Evolutionary conservation across 2,113 vertebrate genomes (phyloP).

Genomic region (Salvelinus alpinus): DNA sequence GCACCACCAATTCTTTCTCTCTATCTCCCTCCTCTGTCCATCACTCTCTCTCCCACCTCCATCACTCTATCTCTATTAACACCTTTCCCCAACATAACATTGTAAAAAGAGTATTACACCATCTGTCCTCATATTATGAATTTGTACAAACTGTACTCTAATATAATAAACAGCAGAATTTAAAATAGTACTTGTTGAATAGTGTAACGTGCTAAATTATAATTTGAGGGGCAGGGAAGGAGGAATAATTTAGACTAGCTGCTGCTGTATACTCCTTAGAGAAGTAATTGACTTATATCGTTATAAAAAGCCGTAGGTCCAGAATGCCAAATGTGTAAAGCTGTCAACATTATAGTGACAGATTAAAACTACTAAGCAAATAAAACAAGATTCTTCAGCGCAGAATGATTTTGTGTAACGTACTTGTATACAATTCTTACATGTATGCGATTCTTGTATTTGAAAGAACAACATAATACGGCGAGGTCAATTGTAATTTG

Average conservation of each 20-base stretch:
- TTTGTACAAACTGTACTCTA: neutral
- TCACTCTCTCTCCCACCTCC: neutral
- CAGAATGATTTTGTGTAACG: neutral
- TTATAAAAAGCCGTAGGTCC: slow-evolving; percentile 22
- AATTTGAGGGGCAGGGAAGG: slow-evolving; percentile 48
- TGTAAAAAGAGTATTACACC: neutral
- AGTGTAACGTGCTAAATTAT: slow-evolving; percentile 1
- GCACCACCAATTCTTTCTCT: slow-evolving; percentile 27
- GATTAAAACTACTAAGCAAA: slow-evolving; percentile 39
- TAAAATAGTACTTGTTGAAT: neutral
- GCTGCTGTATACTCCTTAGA: slow-evolving; percentile 11
- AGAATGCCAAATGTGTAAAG: slow-evolving; percentile 40
- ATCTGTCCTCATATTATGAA: neutral
- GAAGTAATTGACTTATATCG: slow-evolving; percentile 44
- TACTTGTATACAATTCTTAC: too few species aligned
- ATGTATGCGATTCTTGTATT: too few species aligned
- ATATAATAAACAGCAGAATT: neutral
- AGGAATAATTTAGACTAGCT: slow-evolving; percentile 7
- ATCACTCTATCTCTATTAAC: neutral
- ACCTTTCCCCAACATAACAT: neutral
- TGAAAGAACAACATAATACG: too few species aligned
- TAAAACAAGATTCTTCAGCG: slow-evolving; percentile 10
- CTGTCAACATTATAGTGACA: slow-evolving; percentile 39
- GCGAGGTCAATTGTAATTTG: too few species aligned
- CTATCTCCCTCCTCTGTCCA: neutral